Evolutionary conservation across 2,797 vertebrate genomes (phyloP).

Genomic region (Perodicticus potto): DNA sequence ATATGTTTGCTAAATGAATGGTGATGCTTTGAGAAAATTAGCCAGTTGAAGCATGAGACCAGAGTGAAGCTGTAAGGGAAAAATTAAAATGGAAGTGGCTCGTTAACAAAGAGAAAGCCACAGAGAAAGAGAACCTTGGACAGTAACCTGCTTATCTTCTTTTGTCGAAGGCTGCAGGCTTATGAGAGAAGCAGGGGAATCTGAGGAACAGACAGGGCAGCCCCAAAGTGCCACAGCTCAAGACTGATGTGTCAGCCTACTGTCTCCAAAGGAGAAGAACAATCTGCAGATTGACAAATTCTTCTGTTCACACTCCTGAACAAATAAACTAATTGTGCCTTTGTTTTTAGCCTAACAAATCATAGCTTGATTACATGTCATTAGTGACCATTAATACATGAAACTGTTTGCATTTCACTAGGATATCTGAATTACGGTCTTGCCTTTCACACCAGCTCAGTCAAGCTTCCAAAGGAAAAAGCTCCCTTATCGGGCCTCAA

Average conservation of each 20-base stretch:
- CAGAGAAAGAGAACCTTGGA: neutral
- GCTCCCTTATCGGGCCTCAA: neutral
- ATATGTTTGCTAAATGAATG: conserved; percentile 2
- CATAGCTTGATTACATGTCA: conserved; percentile 71
- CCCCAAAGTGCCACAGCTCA: neutral
- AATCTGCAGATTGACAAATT: conserved; percentile 27
- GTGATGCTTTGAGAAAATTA: conserved; percentile 1
- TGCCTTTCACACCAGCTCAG: conserved; percentile 59
- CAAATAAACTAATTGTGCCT: conserved; percentile 66
- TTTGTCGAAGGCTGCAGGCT: neutral
- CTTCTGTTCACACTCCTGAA: conserved; percentile 34
- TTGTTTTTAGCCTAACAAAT: conserved; percentile 75
- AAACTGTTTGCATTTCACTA: conserved; percentile 62
- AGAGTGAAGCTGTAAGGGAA: neutral
- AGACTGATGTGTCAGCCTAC: neutral
- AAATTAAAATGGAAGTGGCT: neutral
- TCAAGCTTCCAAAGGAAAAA: conserved; percentile 66
- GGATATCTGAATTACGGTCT: conserved; percentile 54
- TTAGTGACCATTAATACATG: conserved; percentile 76
- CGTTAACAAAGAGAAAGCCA: conserved; percentile 10
- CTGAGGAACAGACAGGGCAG: neutral
- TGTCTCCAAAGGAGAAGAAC: neutral
- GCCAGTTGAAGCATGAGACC: neutral
- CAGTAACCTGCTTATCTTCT: neutral
- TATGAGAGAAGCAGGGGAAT: neutral